Base-by-base conservation (phyloP, 1,140 invertebrate genomes). In the Zaprionus inermis region DNA sequence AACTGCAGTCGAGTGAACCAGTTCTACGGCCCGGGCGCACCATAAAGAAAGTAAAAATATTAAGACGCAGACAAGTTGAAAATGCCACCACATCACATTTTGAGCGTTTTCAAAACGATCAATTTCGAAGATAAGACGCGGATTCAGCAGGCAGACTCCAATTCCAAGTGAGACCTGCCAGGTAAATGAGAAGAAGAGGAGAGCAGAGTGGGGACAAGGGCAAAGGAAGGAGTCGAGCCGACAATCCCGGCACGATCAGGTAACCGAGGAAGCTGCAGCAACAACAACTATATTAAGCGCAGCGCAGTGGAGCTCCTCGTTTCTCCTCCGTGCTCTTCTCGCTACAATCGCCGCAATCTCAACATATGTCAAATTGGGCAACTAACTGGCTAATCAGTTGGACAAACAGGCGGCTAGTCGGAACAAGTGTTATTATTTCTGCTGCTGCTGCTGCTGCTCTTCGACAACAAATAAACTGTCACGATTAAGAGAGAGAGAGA, bases 1-100 rank as follows among this genome's bases (percentile, higher is more conserved):
- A 60, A 24, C 24, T 63, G 30, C 24, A 54, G 32, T 34, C 28
- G 20, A 41, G 56, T 89, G 84, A 88, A 88, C 84, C 84, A 88
- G 84, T 88, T 88, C 74, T 74, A 68, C 66, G 52, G 59, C 58
- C 63, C 67, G 61, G 44, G 36, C 60, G 66, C 73, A 75, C 79
- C 80, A 78, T 83, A 83, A 90, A 91, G 77, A 83, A 84, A 88
- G 76, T 91, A 91, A 91, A 91, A 84, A 80, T 91, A 91, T 91
- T 88, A 75, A 91, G 83, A 90, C 76, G 90, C 90, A 88, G 90
- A 91, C 90, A 91, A 91, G 90, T 88, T 84, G 85, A 90, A 91
- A 91, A 91, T 91, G 90, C 90, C 90, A 91, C 90, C 90, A 91
- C 90, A 91, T 90, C 90, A 91, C 85, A 88, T 91, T 89, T 81